Conservation (phyloP, 2,797 vertebrate genomes). For the Apogon talboti region DNA sequence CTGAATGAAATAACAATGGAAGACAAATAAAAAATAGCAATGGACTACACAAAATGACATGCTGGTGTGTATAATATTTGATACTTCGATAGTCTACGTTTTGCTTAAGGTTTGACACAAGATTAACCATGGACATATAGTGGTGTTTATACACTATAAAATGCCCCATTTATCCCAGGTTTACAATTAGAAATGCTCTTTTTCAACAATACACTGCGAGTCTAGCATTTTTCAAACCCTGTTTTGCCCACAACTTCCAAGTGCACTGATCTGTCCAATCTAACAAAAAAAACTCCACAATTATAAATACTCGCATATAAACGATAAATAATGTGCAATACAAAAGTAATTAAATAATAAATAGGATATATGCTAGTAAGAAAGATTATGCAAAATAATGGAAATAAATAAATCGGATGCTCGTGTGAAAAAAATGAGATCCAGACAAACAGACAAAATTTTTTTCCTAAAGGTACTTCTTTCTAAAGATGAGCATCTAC, state of each 20-base stretch:
- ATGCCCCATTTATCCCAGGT: conserved; percentile 79
- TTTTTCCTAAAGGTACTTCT: conserved; percentile 75
- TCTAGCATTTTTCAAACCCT: conserved; percentile 83
- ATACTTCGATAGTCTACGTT: conserved; percentile 83
- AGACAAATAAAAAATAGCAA: conserved; percentile 74
- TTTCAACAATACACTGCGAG: conserved; percentile 83
- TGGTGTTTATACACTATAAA: conserved; percentile 76
- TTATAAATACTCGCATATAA: conserved; percentile 96
- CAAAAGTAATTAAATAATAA: conserved; percentile 97
- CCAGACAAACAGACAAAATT: conserved; percentile 73
- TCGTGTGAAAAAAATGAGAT: conserved; percentile 73
- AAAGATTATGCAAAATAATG: conserved; percentile 88
- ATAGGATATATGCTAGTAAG: conserved; percentile 87
- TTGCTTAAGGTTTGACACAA: conserved; percentile 82
- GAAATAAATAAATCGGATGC: conserved; percentile 92
- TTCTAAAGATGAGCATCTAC: conserved; percentile 84
- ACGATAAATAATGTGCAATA: conserved; percentile 99
- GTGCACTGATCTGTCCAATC: conserved; percentile 88
- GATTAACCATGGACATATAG: conserved; percentile 79
- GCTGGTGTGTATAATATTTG: conserved; percentile 84
- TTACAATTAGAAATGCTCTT: conserved; percentile 77
- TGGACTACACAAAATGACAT: conserved; percentile 83
- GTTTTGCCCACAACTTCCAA: conserved; percentile 82
- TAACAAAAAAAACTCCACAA: conserved; percentile 88
- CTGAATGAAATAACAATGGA: conserved; percentile 81